Evolutionary conservation across 2,797 vertebrate species (phyloP), one percentile per base, ranked within the genome.

Genomic region (Hoplostethus mediterraneus): DNA sequence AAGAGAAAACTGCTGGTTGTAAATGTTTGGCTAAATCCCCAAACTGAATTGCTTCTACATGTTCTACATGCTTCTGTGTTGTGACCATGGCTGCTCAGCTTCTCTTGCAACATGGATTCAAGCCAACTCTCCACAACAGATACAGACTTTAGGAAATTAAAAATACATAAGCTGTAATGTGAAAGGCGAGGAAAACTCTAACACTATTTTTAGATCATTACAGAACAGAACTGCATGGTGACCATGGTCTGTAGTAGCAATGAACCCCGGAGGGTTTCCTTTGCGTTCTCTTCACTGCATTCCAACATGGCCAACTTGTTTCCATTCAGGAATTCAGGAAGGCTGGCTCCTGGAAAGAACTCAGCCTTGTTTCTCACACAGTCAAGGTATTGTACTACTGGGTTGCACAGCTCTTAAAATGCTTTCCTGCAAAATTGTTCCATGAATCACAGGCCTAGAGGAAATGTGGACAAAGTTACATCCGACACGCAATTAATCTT

Each of bases 271-370:
- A 62, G 28, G 57, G 48, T 56, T 65, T 65, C 36, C 73, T 67
- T 33, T 65, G 42, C 58, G 31, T 53, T 42, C 25, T 21, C 13
- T 10, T n/a, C 25, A 42, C 44, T 56, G 40, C 73, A 66, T 79
- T 64, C 73, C 64, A 44, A n/a, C 48, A 42, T 3, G 2, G 52
- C n/a, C 60, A 53, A 55, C 42, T 45, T 56, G 33, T 69, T 79
- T 71, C 55, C 71, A 54, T 55, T 75, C 31, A 61, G 75, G 76
- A 80, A 83, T 80, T 21, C 21, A 21, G 21, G 76, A 68, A 53
- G 55, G 33, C 36, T 1, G 44, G 16, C 52, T 60, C 7, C 28
- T 38, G 40, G 67, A 60, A 14, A 56, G 59, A 69, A 60, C 25
- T 53, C 44, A 48, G 57, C 44, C 25, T 53, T 16, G 60, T 79